Conservation (phyloP, 2,113 vertebrate species). For the Formicarius rufipectus region DNA sequence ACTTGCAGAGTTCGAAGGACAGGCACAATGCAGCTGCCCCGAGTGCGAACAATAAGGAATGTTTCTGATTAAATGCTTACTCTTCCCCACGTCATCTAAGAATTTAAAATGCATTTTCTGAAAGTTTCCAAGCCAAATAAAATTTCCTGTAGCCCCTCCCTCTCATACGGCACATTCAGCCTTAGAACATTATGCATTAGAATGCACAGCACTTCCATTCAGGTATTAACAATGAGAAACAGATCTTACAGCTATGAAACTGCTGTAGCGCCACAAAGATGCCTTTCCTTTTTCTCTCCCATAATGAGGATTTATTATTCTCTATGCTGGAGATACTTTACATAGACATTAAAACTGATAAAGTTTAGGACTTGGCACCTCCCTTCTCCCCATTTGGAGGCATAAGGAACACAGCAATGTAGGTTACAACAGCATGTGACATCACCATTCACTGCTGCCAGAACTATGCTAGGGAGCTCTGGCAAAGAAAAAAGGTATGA, state of each 20-base stretch:
- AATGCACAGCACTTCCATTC: conserved; percentile 14
- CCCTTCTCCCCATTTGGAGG: neutral
- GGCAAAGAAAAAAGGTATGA: neutral
- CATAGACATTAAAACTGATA: neutral
- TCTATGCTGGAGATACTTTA: neutral
- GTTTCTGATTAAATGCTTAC: neutral
- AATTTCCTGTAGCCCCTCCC: neutral
- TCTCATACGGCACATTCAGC: neutral
- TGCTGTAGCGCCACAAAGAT: neutral
- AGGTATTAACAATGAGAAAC: neutral
- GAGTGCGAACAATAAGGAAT: neutral
- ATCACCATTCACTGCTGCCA: neutral
- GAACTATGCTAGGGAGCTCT: neutral
- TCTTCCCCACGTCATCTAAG: neutral
- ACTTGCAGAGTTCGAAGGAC: neutral
- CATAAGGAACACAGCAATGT: neutral
- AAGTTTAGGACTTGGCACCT: neutral
- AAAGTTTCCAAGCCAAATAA: neutral
- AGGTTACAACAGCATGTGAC: neutral
- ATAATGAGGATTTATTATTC: neutral
- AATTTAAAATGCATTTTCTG: neutral
- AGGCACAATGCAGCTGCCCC: neutral
- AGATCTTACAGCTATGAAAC: neutral
- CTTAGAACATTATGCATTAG: neutral
- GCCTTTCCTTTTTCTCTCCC: neutral